Base-by-base conservation (phyloP, 2,888 invertebrate genomes). In the Tiliacea aurago region DNA sequence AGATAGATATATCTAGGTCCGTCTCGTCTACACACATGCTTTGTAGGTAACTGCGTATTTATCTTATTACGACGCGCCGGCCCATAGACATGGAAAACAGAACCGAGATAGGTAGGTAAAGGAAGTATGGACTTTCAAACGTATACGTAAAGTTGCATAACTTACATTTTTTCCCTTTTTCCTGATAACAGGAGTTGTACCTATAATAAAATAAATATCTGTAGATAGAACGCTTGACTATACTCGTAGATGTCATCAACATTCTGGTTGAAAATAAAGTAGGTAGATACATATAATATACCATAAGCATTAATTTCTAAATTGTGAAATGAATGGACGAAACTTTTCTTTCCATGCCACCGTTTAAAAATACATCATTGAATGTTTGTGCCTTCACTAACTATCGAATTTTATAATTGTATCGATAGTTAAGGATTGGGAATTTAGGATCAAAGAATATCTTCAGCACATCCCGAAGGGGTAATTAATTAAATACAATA, bases 1-100 rank as follows among this genome's bases (percentile, higher is more conserved):
- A 91, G 91, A 90, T 89, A 89, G 84, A 82, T 80, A 76, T 69
- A 78, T 85, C 76, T 77, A 75, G 64, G 33, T 75, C 70, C 53
- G 66, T 70, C 70, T 68, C 81, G 64, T 55, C 53, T 55, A 65
- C 65, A 81, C 69, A 70, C 70, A 58, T 65, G 69, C 49, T 59
- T 41, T 56, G 47, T 56, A 73, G 63, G 53, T 68, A 72, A 56
- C 64, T 77, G 49, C 56, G 49, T 81, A 81, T 84, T 81, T 81
- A 86, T 81, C 72, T 81, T 75, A 80, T 85, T 80, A 80, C 63
- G 47, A 37, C 65, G 47, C 63, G 47, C 33, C 65, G 47, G 41
- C 47, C 47, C 43, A 62, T 80, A 77, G 74, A 81, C 77, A 78
- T 76, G 45, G 53, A 64, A 66, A 53, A 61, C 55, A 61, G 45